These are phyloP conservation scores for Lydus trimaculatus DNA, from an alignment of 2,888 invertebrate species.

Conservation along the genomic window DNA sequence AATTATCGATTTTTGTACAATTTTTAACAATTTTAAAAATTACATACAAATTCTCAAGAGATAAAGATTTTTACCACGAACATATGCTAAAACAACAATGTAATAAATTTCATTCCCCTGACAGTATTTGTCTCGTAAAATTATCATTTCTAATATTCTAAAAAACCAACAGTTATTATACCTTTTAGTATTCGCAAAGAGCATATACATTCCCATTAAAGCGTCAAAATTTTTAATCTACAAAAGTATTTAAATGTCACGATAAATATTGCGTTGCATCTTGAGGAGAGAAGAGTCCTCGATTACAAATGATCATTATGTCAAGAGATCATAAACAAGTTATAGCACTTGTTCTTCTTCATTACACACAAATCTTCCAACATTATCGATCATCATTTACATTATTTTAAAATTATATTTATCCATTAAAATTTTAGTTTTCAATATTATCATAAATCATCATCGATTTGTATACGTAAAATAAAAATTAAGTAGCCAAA, in stretches of 20 bases:
- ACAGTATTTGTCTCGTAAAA: not conserved
- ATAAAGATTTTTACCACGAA: not conserved
- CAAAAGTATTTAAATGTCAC: too few relatives aligned
- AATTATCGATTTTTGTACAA: not conserved
- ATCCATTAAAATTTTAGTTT: not conserved
- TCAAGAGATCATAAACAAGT: slow-evolving; percentile 28
- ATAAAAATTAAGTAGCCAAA: not conserved
- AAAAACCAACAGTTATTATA: not conserved
- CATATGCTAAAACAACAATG: not conserved
- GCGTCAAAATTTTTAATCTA: not conserved
- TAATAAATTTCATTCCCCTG: not conserved
- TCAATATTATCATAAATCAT: not conserved
- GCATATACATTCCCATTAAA: not conserved
- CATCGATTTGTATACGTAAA: not conserved
- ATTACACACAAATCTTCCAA: slow-evolving; percentile 24
- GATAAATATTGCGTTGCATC: not conserved
- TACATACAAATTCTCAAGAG: not conserved
- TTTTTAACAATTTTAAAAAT: not conserved
- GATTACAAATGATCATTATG: slow-evolving; percentile 29
- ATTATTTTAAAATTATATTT: slow-evolving; percentile 17
- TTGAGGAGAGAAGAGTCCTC: not conserved
- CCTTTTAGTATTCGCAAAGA: not conserved
- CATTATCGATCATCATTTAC: slow-evolving; percentile 28
- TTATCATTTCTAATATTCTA: not conserved
- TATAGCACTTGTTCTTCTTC: slow-evolving; percentile 30